These are phyloP conservation scores for Atlantisia rogersi DNA, from an alignment of 2,113 vertebrate species.

Conservation along the genomic window DNA sequence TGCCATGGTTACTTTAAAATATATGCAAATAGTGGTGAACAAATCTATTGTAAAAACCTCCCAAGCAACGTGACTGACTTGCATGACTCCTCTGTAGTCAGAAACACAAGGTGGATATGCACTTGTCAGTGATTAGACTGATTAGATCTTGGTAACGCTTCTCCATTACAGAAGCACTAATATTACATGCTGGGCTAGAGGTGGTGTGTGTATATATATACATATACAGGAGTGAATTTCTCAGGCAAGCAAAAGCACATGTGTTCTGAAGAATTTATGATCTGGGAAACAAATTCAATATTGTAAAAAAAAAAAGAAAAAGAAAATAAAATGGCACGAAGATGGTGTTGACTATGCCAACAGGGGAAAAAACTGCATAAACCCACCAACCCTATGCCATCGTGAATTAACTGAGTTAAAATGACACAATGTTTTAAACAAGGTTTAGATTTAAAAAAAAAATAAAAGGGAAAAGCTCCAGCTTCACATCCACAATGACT, in stretches of 20 bases:
- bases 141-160: neutral
- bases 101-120: neutral
- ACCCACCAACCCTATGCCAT: neutral
- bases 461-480: neutral
- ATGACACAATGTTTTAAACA: neutral
- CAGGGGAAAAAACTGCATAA: neutral
- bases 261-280: neutral
- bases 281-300: neutral
- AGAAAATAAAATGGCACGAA: neutral
- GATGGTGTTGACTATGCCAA: neutral
- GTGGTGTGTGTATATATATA: neutral
- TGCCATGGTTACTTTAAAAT: neutral
- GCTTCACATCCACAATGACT: neutral
- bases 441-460: neutral
- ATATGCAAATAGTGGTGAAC: neutral
- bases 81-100: neutral
- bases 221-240: neutral
- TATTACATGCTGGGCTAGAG: neutral
- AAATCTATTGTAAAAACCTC: neutral
- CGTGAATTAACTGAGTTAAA: neutral
- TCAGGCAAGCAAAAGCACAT: neutral
- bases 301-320: neutral
- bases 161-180: neutral
- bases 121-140: neutral
- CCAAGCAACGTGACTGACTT: neutral